Evolutionary conservation across 2,888 invertebrate species (phyloP).

Genomic region (Cecidostiba fungosa): DNA sequence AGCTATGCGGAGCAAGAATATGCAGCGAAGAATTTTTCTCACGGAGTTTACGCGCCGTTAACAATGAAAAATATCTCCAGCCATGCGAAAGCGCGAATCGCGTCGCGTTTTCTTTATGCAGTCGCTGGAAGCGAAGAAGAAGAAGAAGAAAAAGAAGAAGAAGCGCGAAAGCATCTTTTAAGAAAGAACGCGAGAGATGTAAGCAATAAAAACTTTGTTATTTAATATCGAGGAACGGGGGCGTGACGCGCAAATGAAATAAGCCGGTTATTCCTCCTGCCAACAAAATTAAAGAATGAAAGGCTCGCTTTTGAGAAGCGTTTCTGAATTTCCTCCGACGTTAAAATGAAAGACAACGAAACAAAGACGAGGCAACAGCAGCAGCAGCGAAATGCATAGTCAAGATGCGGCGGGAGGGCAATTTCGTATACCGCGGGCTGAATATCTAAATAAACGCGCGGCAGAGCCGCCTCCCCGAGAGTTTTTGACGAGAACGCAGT

Average conservation of each 20-base stretch:
- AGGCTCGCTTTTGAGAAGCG: slow-evolving; percentile 17
- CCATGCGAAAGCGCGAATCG: slow-evolving; percentile 14
- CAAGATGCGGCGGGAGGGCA: slow-evolving; percentile 7
- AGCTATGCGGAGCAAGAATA: not conserved
- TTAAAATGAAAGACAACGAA: not conserved
- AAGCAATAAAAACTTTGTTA: slow-evolving; percentile 52
- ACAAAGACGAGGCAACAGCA: not conserved
- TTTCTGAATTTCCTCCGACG: slow-evolving; percentile 30
- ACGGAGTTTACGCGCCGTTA: slow-evolving; percentile 31
- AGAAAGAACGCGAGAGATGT: not conserved
- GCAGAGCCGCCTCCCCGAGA: not conserved
- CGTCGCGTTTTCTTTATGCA: slow-evolving; percentile 22
- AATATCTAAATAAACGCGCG: slow-evolving; percentile 49
- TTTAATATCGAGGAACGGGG: slow-evolving; percentile 39
- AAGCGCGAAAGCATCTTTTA: not conserved
- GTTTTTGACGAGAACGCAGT: slow-evolving; percentile 39
- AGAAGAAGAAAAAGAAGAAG: too few relatives aligned
- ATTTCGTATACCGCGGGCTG: slow-evolving; percentile 31
- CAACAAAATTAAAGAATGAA: slow-evolving; percentile 48
- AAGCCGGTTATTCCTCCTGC: not conserved
- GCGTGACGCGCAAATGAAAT: slow-evolving; percentile 44
- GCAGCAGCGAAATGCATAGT: slow-evolving; percentile 30
- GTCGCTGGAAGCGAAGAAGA: too few relatives aligned
- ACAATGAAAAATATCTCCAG: slow-evolving; percentile 51
- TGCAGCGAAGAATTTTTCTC: slow-evolving; percentile 29